These are phyloP conservation scores for Plotosus lineatus DNA, from an alignment of 2,113 vertebrate species.

Conservation along the genomic window DNA sequence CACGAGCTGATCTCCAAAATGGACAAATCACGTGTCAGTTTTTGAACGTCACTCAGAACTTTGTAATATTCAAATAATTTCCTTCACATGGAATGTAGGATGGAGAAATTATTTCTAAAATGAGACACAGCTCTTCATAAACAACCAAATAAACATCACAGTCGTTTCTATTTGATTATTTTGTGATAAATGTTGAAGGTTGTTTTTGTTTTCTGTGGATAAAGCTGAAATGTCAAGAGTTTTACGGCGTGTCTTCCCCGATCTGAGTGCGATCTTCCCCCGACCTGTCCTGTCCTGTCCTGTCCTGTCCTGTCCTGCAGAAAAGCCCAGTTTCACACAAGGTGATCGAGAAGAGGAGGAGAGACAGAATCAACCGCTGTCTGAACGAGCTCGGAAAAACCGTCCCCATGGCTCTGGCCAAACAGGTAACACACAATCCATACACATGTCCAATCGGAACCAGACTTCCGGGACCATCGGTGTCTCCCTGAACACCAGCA, in stretches of 20 bases:
- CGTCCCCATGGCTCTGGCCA: slow-evolving; percentile 94
- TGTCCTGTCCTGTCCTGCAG: too few relatives aligned
- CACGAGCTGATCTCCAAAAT: too few relatives aligned
- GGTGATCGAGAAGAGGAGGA: slow-evolving; percentile 93
- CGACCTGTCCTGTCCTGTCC: too few relatives aligned
- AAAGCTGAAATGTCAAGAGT: too few relatives aligned
- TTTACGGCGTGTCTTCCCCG: too few relatives aligned
- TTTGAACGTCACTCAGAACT: neutral
- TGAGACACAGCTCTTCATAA: neutral
- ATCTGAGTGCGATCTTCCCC: too few relatives aligned
- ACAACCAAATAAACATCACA: neutral
- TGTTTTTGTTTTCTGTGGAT: neutral
- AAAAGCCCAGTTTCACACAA: slow-evolving; percentile 95
- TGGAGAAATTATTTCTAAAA: neutral
- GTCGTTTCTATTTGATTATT: neutral
- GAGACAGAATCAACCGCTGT: slow-evolving; percentile 95
- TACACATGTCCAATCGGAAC: too few relatives aligned
- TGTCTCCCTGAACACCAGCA: too few relatives aligned
- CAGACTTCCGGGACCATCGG: too few relatives aligned
- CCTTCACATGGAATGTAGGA: neutral
- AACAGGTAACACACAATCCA: slow-evolving; percentile 79
- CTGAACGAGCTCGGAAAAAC: slow-evolving; percentile 93
- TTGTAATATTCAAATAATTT: neutral
- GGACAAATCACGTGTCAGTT: too few relatives aligned
- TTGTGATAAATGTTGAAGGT: too few relatives aligned